These are phyloP conservation scores for Lochmaea crataegi DNA, from an alignment of 2,888 invertebrate genomes.

Conservation along the genomic window DNA sequence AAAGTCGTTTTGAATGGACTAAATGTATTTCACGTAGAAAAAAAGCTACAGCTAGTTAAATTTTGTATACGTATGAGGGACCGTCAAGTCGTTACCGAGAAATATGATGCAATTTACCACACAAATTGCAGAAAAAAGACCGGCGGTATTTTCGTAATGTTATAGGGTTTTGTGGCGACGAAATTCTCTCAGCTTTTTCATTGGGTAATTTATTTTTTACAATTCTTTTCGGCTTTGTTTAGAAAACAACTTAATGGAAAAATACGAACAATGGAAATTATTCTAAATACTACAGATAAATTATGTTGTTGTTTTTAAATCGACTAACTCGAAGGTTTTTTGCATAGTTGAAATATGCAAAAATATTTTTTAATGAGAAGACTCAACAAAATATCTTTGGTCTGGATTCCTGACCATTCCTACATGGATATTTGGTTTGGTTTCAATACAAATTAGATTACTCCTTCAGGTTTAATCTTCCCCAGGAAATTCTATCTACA, in stretches of 20 bases:
- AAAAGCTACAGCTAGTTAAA: neutral
- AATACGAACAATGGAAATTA: too few species aligned
- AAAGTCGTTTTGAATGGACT: constrained; percentile 6
- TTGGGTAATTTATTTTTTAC: neutral
- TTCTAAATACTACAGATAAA: too few species aligned
- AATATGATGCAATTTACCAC: neutral
- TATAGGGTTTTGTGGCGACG: neutral
- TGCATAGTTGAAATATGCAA: too few species aligned
- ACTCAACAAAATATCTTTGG: too few species aligned
- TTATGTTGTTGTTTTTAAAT: too few species aligned
- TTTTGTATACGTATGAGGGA: constrained; percentile 6
- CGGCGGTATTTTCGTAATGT: neutral
- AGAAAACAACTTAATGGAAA: neutral
- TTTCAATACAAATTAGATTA: too few species aligned
- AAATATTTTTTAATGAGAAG: too few species aligned
- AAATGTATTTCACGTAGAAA: neutral
- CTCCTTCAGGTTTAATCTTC: too few species aligned
- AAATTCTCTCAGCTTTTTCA: neutral
- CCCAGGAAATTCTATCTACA: too few species aligned
- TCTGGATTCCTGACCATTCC: too few species aligned
- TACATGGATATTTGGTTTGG: too few species aligned
- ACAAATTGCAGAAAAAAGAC: constrained; percentile 5
- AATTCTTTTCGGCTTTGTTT: neutral
- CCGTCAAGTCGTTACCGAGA: neutral
- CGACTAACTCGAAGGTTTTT: too few species aligned